Conservation (phyloP, 2,888 invertebrate genomes). For the Drosophila buzzatii region DNA sequence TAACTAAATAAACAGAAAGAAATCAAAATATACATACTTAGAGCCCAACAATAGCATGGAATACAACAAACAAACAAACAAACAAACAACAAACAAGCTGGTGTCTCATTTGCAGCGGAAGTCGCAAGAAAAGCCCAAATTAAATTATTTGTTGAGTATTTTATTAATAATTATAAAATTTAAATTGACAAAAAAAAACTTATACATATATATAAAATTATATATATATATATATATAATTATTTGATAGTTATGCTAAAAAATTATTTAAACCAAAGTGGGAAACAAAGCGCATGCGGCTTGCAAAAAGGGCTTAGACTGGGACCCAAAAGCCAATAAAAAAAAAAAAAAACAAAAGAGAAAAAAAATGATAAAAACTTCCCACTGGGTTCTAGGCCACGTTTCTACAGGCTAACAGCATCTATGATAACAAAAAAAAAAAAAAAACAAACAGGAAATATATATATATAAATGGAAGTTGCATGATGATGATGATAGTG, state of each 20-base stretch:
- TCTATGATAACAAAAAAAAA: slow-evolving; percentile 28
- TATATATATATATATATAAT: slow-evolving; percentile 58
- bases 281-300: slow-evolving; percentile 32
- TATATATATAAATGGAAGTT: slow-evolving; percentile 36
- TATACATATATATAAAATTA: too few species aligned
- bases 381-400: slow-evolving; percentile 41
- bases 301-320: slow-evolving; percentile 20
- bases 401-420: slow-evolving; percentile 37
- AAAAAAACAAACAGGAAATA: slow-evolving; percentile 10
- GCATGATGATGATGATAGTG: slow-evolving; percentile 3
- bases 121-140: slow-evolving; percentile 50
- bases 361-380: slow-evolving; percentile 22
- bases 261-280: slow-evolving; percentile 55
- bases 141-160: slow-evolving; percentile 85
- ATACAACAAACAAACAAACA: slow-evolving; percentile 1
- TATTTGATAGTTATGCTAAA: slow-evolving; percentile 77
- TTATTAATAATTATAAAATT: slow-evolving; percentile 75
- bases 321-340: slow-evolving; percentile 35
- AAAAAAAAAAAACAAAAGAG: slow-evolving; percentile 6
- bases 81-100: slow-evolving; percentile 36
- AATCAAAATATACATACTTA: slow-evolving; percentile 63
- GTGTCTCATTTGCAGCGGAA: slow-evolving; percentile 46
- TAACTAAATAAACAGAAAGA: slow-evolving; percentile 50
- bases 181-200: slow-evolving; percentile 41
- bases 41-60: slow-evolving; percentile 21